Percentiles rank a stretch among this genome's conserved stretches.
Conservation (phyloP, 2,797 vertebrate species). For the Lithobates pipiens region DNA sequence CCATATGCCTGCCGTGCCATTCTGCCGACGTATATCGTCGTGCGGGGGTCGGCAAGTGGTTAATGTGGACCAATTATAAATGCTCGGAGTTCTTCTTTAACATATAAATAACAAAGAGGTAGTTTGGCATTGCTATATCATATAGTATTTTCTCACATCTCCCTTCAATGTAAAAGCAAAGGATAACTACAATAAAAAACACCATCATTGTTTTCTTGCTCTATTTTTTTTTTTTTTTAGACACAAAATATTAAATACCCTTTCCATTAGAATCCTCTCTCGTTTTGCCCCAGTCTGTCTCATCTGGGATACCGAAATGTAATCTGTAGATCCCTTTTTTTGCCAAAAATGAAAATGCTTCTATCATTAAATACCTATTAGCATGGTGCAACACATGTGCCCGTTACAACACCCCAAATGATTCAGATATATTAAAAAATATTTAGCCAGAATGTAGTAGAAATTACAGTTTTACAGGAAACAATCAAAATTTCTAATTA, state of each 20-base stretch:
- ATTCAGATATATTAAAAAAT: slow-evolving; percentile 49
- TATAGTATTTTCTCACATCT: background rate
- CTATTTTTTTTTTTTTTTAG: too few relatives aligned
- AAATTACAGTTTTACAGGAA: slow-evolving; percentile 15
- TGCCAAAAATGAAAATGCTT: slow-evolving; percentile 47
- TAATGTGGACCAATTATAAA: too few relatives aligned
- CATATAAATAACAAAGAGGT: too few relatives aligned
- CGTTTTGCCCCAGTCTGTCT: background rate
- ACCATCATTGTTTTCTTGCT: too few relatives aligned
- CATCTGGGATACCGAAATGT: background rate
- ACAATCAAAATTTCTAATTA: slow-evolving; percentile 39
- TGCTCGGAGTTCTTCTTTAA: too few relatives aligned
- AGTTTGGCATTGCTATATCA: too few relatives aligned
- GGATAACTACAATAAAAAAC: too few relatives aligned
- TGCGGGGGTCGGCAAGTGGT: too few relatives aligned
- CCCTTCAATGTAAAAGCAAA: too few relatives aligned
- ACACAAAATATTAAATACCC: background rate
- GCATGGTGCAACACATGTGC: slow-evolving; percentile 10
- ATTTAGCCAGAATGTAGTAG: slow-evolving; percentile 42
- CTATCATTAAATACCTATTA: slow-evolving; percentile 52
- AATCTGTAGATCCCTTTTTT: background rate
- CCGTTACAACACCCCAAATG: slow-evolving; percentile 20
- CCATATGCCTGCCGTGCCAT: too few relatives aligned
- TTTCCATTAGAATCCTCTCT: background rate
- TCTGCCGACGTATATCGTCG: too few relatives aligned